Evolutionary conservation across 2,888 invertebrate genomes (phyloP).

Genomic region (Ditylenchus weischeri): DNA sequence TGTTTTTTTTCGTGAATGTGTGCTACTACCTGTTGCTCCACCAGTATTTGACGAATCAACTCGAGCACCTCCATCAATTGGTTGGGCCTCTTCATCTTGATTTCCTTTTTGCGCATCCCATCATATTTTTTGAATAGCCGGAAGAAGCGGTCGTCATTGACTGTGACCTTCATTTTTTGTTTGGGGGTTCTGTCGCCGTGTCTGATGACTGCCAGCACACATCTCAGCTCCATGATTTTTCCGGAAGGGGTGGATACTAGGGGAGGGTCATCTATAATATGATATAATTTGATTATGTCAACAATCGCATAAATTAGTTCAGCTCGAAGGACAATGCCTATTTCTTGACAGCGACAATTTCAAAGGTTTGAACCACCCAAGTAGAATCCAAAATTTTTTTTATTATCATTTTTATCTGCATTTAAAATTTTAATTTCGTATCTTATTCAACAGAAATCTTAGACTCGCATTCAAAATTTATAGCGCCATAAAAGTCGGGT

Average conservation of each 20-base stretch:
- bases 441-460: no score
- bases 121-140: conserved; percentile 96
- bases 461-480: no score
- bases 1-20: background rate
- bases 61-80: conserved; percentile 95
- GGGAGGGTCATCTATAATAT: conserved; percentile 83
- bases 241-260: conserved; percentile 98
- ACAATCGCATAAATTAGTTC: background rate
- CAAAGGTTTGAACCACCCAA: no score
- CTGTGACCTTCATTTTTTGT: conserved; percentile 91
- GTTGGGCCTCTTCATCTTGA: conserved; percentile 93
- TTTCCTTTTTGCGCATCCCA: conserved; percentile 88
- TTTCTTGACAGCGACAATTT: no score
- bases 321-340: no score
- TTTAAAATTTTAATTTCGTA: no score
- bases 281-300: background rate
- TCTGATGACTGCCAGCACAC: conserved; percentile 63
- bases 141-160: conserved; percentile 68
- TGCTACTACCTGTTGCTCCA: conserved; percentile 40
- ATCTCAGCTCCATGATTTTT: conserved; percentile 78
- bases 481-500: no score
- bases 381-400: no score
- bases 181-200: conserved; percentile 99
- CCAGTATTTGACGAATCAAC: conserved; percentile 77
- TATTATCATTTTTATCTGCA: no score